Evolutionary conservation across 2,797 vertebrate species (phyloP), one percentile per base, ranked within the genome.

Genomic region (Lagorchestes hirsutus): DNA sequence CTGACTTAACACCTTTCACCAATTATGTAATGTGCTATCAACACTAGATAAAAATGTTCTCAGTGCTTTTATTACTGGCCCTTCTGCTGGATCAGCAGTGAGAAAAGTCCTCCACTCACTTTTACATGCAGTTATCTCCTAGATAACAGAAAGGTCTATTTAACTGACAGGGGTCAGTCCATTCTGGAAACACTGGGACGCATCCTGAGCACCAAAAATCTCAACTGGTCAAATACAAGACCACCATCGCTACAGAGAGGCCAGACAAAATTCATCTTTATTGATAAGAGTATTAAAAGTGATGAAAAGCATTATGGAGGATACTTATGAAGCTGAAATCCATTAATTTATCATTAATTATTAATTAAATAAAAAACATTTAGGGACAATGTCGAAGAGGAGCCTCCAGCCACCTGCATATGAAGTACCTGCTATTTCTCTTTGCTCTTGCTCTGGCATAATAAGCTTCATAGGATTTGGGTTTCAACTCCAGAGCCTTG

Each of bases 371-470:
- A 52, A 52, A 52, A 52, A 52, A 52, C 52, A 52, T 24, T 22
- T 82, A 46, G n/a, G n/a, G n/a, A 5, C 54, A 27, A 57, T 11
- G 52, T 46, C 90, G 52, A 31, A 50, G 46, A 90, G 31, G 55
- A 27, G 27, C 16, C 67, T 34, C 29, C 3, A 59, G 28, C 46
- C n/a, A 9, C 2, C 0, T 1, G n/a, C 8, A 4, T 55, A 27
- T 14, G 34, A 46, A 4, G 90, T 98, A 99, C 99, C 99, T 99
- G 99, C 99, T 99, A 98, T 99, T 99, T 96, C 99, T 99, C 98
- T 99, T 99, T 12, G 99, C 99, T 98, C 99, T 98, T 14, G 99
- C 99, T n/a, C 99, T 99, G 29, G 99, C 99, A 0, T 99, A 99
- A 98, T 99, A 99, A 18, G 99, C 99, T 98, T 99, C 99, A 0